Conservation (phyloP, 2,888 invertebrate genomes). For the Deroplatys truncata region DNA sequence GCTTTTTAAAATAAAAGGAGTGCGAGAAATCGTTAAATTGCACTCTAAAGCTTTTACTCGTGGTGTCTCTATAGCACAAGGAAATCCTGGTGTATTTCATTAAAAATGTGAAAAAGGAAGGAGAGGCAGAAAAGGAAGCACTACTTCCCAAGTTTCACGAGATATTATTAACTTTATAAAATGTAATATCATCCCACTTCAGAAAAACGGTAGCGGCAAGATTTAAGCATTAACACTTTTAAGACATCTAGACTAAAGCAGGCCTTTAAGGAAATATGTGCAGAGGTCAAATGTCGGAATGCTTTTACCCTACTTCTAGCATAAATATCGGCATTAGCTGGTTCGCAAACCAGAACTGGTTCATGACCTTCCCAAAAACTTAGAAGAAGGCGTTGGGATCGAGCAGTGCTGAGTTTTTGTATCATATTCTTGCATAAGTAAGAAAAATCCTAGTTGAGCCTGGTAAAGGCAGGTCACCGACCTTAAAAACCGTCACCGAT, state of each 20-base stretch:
- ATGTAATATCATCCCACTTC: neutral
- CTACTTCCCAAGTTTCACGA: neutral
- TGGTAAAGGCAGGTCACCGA: no score
- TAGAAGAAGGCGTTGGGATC: no score
- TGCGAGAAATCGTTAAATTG: neutral
- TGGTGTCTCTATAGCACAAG: neutral
- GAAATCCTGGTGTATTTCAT: neutral
- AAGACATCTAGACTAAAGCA: neutral
- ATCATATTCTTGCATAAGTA: no score
- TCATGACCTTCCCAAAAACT: no score
- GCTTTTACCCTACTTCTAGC: no score
- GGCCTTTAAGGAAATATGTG: no score
- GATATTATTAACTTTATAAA: neutral
- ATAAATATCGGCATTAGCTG: no score
- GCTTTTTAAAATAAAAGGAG: neutral
- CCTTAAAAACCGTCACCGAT: no score
- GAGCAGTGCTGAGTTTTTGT: no score
- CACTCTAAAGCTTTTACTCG: neutral
- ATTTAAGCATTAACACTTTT: neutral
- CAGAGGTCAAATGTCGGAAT: no score
- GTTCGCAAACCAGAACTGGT: no score
- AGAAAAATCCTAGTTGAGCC: no score
- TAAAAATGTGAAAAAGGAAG: neutral
- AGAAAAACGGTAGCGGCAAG: neutral
- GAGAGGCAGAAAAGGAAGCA: neutral